A percentile compares a stretch with the other conserved stretches of the same genome.
These are phyloP conservation scores for Habroteleia sp. DNA, from an alignment of 2,888 invertebrate species.

Conservation along the genomic window DNA sequence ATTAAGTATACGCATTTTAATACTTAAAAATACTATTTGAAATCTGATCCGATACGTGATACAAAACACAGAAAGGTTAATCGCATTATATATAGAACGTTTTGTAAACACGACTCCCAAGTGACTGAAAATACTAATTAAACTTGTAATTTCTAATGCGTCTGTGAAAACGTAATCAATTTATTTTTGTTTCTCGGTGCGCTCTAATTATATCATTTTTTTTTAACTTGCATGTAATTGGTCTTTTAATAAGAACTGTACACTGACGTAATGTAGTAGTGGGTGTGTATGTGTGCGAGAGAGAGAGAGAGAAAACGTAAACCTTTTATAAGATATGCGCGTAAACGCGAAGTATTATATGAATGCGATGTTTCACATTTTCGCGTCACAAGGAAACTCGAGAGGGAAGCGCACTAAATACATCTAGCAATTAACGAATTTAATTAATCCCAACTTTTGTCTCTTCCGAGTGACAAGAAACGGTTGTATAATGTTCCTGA, in stretches of 20 bases:
- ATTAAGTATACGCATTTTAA: slow-evolving; percentile 31
- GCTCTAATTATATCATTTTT: slow-evolving; percentile 19
- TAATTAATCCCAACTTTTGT: slow-evolving; percentile 78
- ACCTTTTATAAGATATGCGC: slow-evolving; percentile 41
- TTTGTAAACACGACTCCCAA: slow-evolving; percentile 44
- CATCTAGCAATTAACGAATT: slow-evolving; percentile 80
- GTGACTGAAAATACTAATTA: slow-evolving; percentile 3
- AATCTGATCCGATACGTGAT: slow-evolving; percentile 29
- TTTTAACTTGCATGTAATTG: slow-evolving; percentile 15
- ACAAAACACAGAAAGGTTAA: slow-evolving; percentile 18
- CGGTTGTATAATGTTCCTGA: slow-evolving; percentile 74
- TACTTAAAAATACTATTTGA: slow-evolving; percentile 30
- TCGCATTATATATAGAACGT: slow-evolving; percentile 28
- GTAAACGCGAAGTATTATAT: slow-evolving; percentile 36
- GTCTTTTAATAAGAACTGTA: slow-evolving; percentile 37
- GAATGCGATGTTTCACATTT: slow-evolving; percentile 44
- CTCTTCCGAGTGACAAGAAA: slow-evolving; percentile 72
- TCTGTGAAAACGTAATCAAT: neutral
- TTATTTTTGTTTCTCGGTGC: neutral
- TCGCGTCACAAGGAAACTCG: slow-evolving; percentile 41
- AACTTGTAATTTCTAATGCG: neutral
- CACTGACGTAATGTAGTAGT: too few relatives aligned
- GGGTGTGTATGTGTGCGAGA: too few relatives aligned
- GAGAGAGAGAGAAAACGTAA: slow-evolving; percentile 25
- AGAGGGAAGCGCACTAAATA: slow-evolving; percentile 71